Base-by-base conservation (phyloP, 2,797 vertebrate species). In the Enteromius radiatus region DNA sequence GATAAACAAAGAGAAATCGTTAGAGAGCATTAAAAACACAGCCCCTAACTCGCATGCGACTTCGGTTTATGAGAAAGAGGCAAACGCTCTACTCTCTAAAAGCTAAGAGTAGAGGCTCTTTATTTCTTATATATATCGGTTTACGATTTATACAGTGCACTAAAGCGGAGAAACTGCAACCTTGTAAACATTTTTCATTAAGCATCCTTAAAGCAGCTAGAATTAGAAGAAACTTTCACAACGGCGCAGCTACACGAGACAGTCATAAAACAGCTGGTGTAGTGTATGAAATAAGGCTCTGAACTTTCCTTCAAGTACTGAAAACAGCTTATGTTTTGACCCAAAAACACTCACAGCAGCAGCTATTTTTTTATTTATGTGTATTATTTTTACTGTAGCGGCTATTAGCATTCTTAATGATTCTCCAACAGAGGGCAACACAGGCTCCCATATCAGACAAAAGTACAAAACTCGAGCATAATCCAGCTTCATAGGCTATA, bases 371-470 rank as follows among this genome's bases (percentile, higher is more conserved):
- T 63, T 63, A 6, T 63, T 17, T 31, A 63, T 17, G 28, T 31
- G 17, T 31, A 28, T 31, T 31, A 15, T 59, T 14, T 61, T 61
- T 61, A 38, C 11, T 33, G 6, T 61, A 45, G 47, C 3, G 1
- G 38, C 38, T 64, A 38, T 41, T 74, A 75, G 49, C 26, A 31
- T 78, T 45, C 47, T 75, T 70, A 43, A 77, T n/a, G 8, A 43
- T 65, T 61, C 31, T 80, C 82, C 92, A 90, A 88, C 87, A 94
- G 93, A 90, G 91, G 91, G 91, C 91, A 90, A 90, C 90, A 90
- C 89, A 89, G 87, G 41, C 85, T 89, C 84, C 85, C 65, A 86
- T 54, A 43, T 69, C 49, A 80, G 76, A 89, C 84, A 19, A 2
- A 38, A 31, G n/a, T 26, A 5, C 2, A 14, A 26, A 69, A 19